Base-by-base conservation (phyloP, 2,113 vertebrate genomes). In the Catharus minimus region DNA sequence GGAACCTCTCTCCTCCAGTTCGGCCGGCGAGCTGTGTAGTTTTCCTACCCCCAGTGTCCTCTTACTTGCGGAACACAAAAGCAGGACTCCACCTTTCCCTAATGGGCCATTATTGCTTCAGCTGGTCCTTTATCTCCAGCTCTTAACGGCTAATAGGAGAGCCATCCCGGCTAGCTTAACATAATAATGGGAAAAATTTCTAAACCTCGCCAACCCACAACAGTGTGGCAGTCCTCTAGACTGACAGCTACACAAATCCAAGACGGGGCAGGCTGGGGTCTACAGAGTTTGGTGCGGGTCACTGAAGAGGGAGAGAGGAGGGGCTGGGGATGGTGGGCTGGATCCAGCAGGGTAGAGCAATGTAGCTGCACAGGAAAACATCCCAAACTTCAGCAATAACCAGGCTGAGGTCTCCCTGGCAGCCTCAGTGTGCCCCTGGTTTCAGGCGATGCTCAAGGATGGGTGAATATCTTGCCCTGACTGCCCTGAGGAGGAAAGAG, bases 401-500 rank as follows among this genome's bases (percentile, higher is more conserved):
- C 1, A 5, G 15, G 7, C 0, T 39, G 28, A 82, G 21, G 41
- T 69, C 55, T 61, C 24, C 24, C 33, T 23, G n/a, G 13, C 38
- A 53, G 23, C 22, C 19, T 75, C 38, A 16, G 17, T 15, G 26
- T 61, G 30, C 15, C 52, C 32, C 18, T 49, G 22, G 10, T n/a
- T 57, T 19, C 12, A 57, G 36, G 17, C 0, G 0, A 23, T 64
- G 21, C 22, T 50, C 0, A 0, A 79, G 43, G 36, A 72, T 15
- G 14, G 0, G 15, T n/a, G 38, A 65, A 44, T 7, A 50, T 80
- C 23, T 38, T 4, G 0, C 44, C 27, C 32, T 32, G 15, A 50
- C 14, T 27, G 15, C 32, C 32, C 38, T 65, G 27, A 52, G 38
- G 7, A 38, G 13, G 23, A 21, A 73, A 10, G 10, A 65, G 18